Evolutionary conservation across 2,797 vertebrate genomes (phyloP), one percentile per base, ranked within the genome.

Genomic region (Sebastes iracundus): DNA sequence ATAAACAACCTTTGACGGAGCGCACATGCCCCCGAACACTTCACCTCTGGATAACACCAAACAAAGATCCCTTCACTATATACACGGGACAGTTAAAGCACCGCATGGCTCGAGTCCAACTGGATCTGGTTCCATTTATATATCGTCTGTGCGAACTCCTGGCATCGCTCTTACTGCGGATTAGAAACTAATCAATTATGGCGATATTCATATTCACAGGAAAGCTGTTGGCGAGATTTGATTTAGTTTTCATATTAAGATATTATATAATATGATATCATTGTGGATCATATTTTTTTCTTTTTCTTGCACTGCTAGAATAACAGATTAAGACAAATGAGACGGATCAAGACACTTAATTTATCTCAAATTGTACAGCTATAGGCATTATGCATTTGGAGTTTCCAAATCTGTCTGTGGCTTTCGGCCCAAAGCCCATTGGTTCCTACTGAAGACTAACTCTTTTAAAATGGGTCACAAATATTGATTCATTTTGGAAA

Each of bases 61-160:
- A 77, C 66, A 72, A 83, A 79, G 58, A 75, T 59, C 70, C 49
- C 28, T 56, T 77, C 52, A 69, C 28, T 65, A 10, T 63, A 38
- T 72, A 62, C 61, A 38, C 10, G 52, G 46, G 78, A 77, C 35
- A 63, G 66, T 77, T 72, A n/a, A 72, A 77, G 27, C 35, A 58
- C 76, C 58, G 28, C 18, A 52, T 52, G 86, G 81, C 73, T 55
- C 3, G 0, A 3, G 42, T 84, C 82, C 89, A 88, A 53, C 35
- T 63, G 22, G 72, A 77, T 79, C 77, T 87, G 83, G 73, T 92
- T 90, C 69, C 71, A 42, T 83, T 87, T 77, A 76, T 69, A 76
- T 67, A 38, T 80, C 1, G 62, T 53, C 23, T 64, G 22, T 42
- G n/a, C 38, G 6, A 61, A 42, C 68, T 66, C 35, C 61, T 72